Evolutionary conservation across 2,888 invertebrate genomes (phyloP), one percentile per base, ranked within the genome.

Genomic region (Auanema sp.): DNA sequence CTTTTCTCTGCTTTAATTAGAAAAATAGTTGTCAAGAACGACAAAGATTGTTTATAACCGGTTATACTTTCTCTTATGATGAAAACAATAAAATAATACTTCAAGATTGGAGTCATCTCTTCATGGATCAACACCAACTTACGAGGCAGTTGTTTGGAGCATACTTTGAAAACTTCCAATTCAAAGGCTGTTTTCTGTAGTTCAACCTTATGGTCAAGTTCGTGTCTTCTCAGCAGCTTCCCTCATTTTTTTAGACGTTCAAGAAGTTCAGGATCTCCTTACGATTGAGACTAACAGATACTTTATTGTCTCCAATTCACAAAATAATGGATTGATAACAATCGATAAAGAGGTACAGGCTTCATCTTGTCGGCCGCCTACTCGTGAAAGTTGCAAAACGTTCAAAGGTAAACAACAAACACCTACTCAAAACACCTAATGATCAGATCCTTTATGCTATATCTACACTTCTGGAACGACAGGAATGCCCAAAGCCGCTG

Each of bases 391-490:
- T 33, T 33, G 33, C 33, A 33, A 33, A 33, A 33, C 33, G 8
- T 33, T 33, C 33, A 3, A 33, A 33, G 33, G 33, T 33, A 33
- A 33, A 33, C 33, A 33, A 33, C 8, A 33, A 33, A 33, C 33
- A 33, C 33, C 3, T 33, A 5, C 33, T 5, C 33, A 33, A n/a
- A 18, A 18, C 56, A 21, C 21, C 24, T n/a, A 18, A n/a, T 23
- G 53, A 61, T 33, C 58, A 66, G 60, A 60, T 43, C 60, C 64
- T 23, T 85, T 96, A 60, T 87, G 95, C 43, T 96, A 94, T 83
- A 94, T 97, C 80, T 97, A 93, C 85, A 97, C 97, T 0, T 95
- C 95, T 40, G 97, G 97, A 25, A 97, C 97, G 0, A 97, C 96
- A 1, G 97, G 96, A 1, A 85, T 95, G 60, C 95, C 96, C 0